These are phyloP conservation scores for Minunthozetes semirufus DNA, from an alignment of 2,888 invertebrate species.

Conservation along the genomic window DNA sequence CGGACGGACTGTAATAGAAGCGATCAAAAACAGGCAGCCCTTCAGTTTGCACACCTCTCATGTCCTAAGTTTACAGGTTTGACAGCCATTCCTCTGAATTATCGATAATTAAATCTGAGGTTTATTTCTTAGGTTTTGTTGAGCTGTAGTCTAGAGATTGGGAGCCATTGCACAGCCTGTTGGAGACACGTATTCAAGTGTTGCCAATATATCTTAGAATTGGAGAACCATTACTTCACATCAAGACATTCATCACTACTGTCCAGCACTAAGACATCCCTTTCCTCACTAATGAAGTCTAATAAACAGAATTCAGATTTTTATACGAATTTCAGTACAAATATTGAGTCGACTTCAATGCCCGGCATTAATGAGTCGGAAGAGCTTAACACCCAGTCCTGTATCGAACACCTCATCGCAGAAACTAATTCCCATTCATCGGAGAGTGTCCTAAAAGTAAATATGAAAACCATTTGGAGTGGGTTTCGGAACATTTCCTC, in stretches of 20 bases:
- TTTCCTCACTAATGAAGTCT: slow-evolving; percentile 14
- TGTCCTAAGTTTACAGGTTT: slow-evolving; percentile 76
- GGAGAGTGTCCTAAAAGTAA: not conserved
- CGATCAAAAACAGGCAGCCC: slow-evolving; percentile 24
- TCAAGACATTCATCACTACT: slow-evolving; percentile 30
- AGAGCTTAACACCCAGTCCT: slow-evolving; percentile 36
- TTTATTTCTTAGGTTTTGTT: slow-evolving; percentile 56
- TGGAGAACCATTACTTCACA: slow-evolving; percentile 60
- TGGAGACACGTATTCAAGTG: slow-evolving; percentile 95
- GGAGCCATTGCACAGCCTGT: slow-evolving; percentile 84
- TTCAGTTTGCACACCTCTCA: slow-evolving; percentile 71
- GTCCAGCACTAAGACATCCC: slow-evolving; percentile 19
- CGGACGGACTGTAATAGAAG: not conserved
- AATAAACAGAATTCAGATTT: not conserved
- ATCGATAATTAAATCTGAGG: not conserved
- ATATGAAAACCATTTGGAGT: too few species aligned
- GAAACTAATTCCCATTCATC: slow-evolving; percentile 21
- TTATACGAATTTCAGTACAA: slow-evolving; percentile 13
- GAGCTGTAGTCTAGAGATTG: slow-evolving; percentile 77
- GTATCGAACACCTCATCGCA: slow-evolving; percentile 15
- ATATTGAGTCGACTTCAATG: slow-evolving; percentile 23
- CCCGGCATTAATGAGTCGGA: slow-evolving; percentile 37
- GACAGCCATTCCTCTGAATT: not conserved
- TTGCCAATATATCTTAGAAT: slow-evolving; percentile 80
- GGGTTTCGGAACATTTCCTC: too few species aligned